Conservation (phyloP, 2,888 invertebrate genomes). For the Melinaea menophilus region DNA sequence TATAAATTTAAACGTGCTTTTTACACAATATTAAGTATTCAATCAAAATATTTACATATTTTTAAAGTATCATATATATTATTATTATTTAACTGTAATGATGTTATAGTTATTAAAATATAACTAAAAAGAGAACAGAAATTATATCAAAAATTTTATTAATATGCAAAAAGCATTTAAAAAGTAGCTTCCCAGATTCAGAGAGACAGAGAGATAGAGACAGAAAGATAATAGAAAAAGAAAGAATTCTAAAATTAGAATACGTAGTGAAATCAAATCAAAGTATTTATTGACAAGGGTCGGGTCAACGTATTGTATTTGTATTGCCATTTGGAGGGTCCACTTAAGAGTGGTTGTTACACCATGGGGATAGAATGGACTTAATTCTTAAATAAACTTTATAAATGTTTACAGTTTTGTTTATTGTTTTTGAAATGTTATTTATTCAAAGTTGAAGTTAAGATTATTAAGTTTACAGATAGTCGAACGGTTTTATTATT, state of each 20-base stretch:
- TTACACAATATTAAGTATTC: no score
- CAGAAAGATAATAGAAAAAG: background rate
- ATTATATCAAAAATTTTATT: no score
- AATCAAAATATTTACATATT: no score
- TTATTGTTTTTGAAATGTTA: background rate
- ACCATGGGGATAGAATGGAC: background rate
- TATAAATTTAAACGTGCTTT: no score
- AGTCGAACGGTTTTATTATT: no score
- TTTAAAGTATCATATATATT: no score
- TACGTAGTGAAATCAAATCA: conserved; percentile 18
- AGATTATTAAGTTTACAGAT: background rate
- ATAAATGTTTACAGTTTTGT: background rate
- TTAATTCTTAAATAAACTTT: background rate
- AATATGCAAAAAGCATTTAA: no score
- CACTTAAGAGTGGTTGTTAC: background rate
- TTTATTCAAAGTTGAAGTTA: background rate
- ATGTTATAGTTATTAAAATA: no score
- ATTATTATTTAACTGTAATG: no score
- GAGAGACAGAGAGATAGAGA: background rate
- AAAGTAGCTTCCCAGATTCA: background rate
- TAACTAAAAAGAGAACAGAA: no score
- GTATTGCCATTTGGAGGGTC: background rate
- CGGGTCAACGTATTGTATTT: conserved; percentile 1
- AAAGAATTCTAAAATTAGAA: conserved; percentile 16
- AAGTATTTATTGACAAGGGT: conserved; percentile 28